A percentile compares a stretch with the other conserved stretches of the same genome.
These are phyloP conservation scores for Aythya baeri DNA, from an alignment of 2,113 vertebrate species.

Conservation along the genomic window DNA sequence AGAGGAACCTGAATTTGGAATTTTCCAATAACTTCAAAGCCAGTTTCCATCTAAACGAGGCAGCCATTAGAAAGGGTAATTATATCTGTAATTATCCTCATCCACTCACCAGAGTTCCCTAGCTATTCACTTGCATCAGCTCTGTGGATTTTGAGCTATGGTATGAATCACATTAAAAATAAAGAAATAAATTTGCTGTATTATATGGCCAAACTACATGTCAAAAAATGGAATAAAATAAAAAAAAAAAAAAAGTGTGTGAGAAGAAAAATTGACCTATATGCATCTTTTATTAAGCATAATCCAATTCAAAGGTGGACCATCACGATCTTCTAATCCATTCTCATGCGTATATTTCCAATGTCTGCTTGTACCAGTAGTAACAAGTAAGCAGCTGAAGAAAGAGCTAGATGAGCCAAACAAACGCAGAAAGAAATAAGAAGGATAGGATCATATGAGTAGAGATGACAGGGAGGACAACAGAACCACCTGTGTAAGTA, in stretches of 20 bases:
- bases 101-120: background rate
- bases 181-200: background rate
- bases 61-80: background rate
- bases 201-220: background rate
- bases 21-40: background rate
- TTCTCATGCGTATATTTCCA: background rate
- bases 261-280: background rate
- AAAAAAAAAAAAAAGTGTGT: rapidly evolving
- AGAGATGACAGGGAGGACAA: background rate
- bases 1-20: background rate
- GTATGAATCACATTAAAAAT: background rate
- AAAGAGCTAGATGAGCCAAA: background rate
- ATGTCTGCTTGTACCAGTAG: background rate
- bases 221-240: background rate
- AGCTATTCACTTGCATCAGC: background rate
- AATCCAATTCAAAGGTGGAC: background rate
- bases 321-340: background rate
- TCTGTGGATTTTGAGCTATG: background rate
- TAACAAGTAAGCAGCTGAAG: background rate
- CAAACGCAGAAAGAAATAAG: background rate
- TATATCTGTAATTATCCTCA: background rate
- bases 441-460: background rate
- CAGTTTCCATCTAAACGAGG: background rate
- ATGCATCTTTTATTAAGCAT: background rate
- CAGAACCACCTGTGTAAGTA: background rate